Conservation (phyloP, 1,140 invertebrate species). For the Rhizoglyphus robini region DNA sequence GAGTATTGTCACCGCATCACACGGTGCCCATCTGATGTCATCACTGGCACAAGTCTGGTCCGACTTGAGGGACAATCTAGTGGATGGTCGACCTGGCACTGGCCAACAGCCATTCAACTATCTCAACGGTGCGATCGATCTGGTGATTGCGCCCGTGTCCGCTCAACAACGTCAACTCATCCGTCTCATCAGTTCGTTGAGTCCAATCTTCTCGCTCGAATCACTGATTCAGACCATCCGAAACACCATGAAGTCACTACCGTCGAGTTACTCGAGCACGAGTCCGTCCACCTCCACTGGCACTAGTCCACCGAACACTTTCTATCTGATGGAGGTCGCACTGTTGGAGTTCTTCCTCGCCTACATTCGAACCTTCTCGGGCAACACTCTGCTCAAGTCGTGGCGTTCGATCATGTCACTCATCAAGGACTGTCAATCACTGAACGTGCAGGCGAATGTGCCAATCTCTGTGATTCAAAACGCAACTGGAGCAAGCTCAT, state of each 20-base stretch:
- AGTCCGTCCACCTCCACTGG: neutral
- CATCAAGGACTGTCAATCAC: constrained; percentile 52
- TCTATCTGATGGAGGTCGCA: constrained; percentile 43
- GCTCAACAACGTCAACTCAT: neutral
- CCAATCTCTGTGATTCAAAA: neutral
- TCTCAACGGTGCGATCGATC: constrained; percentile 56
- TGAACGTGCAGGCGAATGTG: constrained; percentile 38
- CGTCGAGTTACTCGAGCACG: neutral
- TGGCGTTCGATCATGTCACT: constrained; percentile 63
- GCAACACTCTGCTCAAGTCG: constrained; percentile 56
- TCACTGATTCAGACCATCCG: constrained; percentile 59
- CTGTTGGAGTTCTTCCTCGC: constrained; percentile 50
- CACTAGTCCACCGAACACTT: neutral
- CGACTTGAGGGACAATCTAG: constrained; percentile 43
- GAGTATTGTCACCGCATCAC: constrained; percentile 70
- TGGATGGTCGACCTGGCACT: no score
- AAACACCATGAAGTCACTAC: constrained; percentile 49
- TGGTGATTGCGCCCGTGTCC: constrained; percentile 35
- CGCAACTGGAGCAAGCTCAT: neutral
- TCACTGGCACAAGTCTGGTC: constrained; percentile 80
- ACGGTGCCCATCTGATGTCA: constrained; percentile 64
- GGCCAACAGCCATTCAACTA: constrained; percentile 53
- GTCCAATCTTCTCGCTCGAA: constrained; percentile 18
- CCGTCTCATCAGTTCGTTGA: neutral
- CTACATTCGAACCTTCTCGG: constrained; percentile 50